These are phyloP conservation scores for Netelia virgata DNA, from an alignment of 2,888 invertebrate genomes.

Conservation along the genomic window DNA sequence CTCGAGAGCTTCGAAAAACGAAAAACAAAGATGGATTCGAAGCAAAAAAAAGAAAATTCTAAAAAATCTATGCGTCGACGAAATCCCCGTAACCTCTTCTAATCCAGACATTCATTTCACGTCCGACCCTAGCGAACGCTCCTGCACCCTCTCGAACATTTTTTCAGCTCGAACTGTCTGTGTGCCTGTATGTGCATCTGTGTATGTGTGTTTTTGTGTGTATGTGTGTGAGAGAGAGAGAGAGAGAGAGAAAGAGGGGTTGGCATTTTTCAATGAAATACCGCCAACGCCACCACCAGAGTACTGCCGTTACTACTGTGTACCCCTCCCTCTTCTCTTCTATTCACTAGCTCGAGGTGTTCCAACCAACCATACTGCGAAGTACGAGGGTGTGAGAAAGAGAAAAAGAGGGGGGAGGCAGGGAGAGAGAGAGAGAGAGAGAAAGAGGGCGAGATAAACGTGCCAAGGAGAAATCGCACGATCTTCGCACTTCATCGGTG, in stretches of 20 bases:
- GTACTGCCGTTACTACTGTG: conserved; percentile 48
- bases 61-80: conserved; percentile 56
- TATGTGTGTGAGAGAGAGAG: conserved; percentile 11
- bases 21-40: conserved; percentile 18
- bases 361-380: conserved; percentile 7
- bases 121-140: conserved; percentile 53
- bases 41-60: conserved; percentile 10
- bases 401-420: conserved; percentile 6
- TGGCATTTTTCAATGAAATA: conserved; percentile 76
- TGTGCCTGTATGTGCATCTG: conserved; percentile 24
- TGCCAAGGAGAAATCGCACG: conserved; percentile 70
- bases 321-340: conserved; percentile 17
- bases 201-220: conserved; percentile 7
- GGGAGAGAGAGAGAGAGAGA: conserved; percentile 25
- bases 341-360: conserved; percentile 39
- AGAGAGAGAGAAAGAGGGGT: conserved; percentile 30
- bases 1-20: conserved; percentile 24
- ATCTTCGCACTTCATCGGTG: conserved; percentile 73
- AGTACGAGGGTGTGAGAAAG: background rate
- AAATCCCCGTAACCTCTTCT: conserved; percentile 74
- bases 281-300: conserved; percentile 65
- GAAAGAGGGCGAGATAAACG: conserved; percentile 46
- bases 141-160: conserved; percentile 31
- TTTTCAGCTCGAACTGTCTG: background rate
- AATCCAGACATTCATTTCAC: conserved; percentile 78